Evolutionary conservation across 2,888 invertebrate genomes (phyloP).

Genomic region (Tuta absoluta): DNA sequence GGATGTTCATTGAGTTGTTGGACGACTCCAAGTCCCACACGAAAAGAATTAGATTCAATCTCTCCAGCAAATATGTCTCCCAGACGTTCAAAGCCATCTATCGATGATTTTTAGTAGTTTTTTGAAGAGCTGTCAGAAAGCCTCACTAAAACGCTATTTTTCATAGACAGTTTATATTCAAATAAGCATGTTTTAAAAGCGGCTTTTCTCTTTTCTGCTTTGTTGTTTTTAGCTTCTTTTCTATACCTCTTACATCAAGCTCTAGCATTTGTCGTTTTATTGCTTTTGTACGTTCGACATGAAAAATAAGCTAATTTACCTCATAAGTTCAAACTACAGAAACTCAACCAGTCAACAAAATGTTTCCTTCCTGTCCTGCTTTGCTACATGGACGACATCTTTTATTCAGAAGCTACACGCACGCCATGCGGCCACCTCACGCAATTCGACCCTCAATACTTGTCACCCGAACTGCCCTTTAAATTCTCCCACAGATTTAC

Average conservation of each 20-base stretch:
- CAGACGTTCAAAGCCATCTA: too few species aligned
- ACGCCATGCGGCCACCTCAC: neutral
- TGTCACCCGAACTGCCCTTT: constrained; percentile 23
- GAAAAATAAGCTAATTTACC: too few species aligned
- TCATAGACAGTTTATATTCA: neutral
- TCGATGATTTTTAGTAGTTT: too few species aligned
- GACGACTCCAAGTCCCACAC: too few species aligned
- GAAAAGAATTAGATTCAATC: too few species aligned
- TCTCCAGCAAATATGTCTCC: too few species aligned
- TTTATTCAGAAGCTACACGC: neutral
- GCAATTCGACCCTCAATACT: constrained; percentile 9
- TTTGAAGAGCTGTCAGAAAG: too few species aligned
- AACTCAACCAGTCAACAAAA: neutral
- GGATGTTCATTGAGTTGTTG: too few species aligned
- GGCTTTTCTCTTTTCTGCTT: constrained; percentile 2
- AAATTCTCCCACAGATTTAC: constrained; percentile 48
- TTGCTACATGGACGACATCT: neutral
- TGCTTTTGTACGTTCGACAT: neutral
- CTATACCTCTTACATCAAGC: neutral
- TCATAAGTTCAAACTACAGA: neutral
- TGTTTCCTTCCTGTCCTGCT: too few species aligned
- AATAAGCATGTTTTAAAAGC: neutral
- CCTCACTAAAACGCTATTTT: constrained; percentile 5
- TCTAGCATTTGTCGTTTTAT: neutral
- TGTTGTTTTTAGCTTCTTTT: neutral